Evolutionary conservation across 2,113 vertebrate species (phyloP), one percentile per base, ranked within the genome.

Genomic region (Heloderma charlesbogerti): DNA sequence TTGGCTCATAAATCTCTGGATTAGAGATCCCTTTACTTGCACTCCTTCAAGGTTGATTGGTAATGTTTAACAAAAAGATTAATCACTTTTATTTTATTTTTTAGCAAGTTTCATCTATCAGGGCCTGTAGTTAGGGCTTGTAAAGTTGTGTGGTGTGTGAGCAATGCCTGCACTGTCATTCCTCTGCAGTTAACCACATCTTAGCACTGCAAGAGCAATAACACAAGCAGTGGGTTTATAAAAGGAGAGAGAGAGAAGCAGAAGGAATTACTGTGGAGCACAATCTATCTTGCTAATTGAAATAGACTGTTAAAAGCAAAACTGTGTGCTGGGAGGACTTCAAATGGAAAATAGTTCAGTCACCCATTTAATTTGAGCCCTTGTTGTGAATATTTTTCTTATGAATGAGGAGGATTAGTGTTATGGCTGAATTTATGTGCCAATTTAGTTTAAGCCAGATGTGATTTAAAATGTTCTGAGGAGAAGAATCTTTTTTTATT

Each of bases 381-480:
- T 90, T 75, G 66, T 82, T 54, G 9, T 81, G 69, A 63, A 72
- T 82, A 87, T 60, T 87, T 72, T 77, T 45, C 34, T 66, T 81
- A 60, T 22, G 82, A 77, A 80, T 60, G 67, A 45, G 25, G 54
- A 82, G 31, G 87, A 63, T 1, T 84, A 71, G 67, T 81, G 27
- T n/a, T 82, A n/a, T 88, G 88, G 40, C 3, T 40, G 88, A 22
- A 40, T 93, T 77, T 91, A 40, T 90, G 31, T 87, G 3, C 40
- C 78, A 74, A 51, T 57, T 84, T 51, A 63, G 43, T 91, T 94
- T 91, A 87, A 89, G 25, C 84, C 63, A 79, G 12, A 72, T 84
- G 66, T 3, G 25, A 72, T 88, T 82, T 90, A 88, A 87, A 93
- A 75, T 12, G 84, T 60, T 13, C 4, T 67, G 31, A 78, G 79